A percentile compares a stretch with the other conserved stretches of the same genome.
phyloP scores from a whole-genome alignment of 1,140 invertebrate genomes.

The Prorops nasuta region DNA sequence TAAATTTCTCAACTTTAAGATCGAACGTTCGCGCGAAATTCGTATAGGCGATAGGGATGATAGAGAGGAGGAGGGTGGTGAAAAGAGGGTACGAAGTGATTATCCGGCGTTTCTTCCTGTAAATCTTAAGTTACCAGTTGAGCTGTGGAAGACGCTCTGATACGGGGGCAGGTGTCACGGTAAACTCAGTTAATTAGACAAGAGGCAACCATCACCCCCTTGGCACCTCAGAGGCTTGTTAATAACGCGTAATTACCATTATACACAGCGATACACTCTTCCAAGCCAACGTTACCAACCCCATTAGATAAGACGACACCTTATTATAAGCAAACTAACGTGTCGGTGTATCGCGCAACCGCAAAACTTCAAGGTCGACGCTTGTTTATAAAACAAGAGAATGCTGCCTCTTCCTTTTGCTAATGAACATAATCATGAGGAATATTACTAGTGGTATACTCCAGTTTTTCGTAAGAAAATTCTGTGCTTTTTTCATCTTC shows the following conservation, averaged over 20 bases:
- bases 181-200: slow-evolving; percentile 61
- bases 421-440: too few relatives aligned
- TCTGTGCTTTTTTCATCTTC: too few relatives aligned
- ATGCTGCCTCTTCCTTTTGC: too few relatives aligned
- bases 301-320: slow-evolving; percentile 60
- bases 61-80: too few relatives aligned
- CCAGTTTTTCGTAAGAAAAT: too few relatives aligned
- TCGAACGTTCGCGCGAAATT: too few relatives aligned
- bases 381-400: too few relatives aligned
- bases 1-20: too few relatives aligned
- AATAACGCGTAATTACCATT: slow-evolving; percentile 60
- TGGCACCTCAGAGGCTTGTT: slow-evolving; percentile 53
- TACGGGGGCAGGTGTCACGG: slow-evolving; percentile 56
- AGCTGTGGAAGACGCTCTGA: slow-evolving; percentile 50
- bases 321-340: slow-evolving; percentile 57
- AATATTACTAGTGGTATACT: too few relatives aligned
- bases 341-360: slow-evolving; percentile 43
- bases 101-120: slow-evolving; percentile 35
- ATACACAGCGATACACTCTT: slow-evolving; percentile 59
- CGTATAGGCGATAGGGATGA: too few relatives aligned
- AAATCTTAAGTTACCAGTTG: slow-evolving; percentile 56
- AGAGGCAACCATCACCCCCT: slow-evolving; percentile 47
- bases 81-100: too few relatives aligned
- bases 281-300: slow-evolving; percentile 45
- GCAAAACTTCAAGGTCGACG: slow-evolving; percentile 28